Conservation (phyloP, 2,888 invertebrate species). For the Pollenia griseotomentosa region DNA sequence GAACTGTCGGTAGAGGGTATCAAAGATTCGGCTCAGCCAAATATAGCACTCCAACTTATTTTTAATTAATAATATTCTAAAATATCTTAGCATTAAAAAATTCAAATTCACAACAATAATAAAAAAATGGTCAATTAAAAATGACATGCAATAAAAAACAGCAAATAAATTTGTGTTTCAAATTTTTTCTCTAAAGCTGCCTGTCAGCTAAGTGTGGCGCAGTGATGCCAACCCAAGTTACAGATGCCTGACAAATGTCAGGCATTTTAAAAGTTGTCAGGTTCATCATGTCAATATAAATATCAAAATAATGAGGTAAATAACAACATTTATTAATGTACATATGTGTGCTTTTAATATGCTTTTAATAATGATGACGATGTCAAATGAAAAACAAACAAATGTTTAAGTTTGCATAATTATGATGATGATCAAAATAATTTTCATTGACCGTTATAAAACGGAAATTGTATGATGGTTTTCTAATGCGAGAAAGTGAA, state of each 20-base stretch:
- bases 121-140: constrained; percentile 17
- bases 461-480: not conserved
- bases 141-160: constrained; percentile 18
- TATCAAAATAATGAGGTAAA: constrained; percentile 49
- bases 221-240: constrained; percentile 43
- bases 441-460: not conserved
- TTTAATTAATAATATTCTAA: no score
- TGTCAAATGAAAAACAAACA: constrained; percentile 25
- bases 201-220: not conserved
- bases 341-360: not conserved
- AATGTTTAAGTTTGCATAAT: not conserved
- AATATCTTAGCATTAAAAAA: not conserved
- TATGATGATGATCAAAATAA: not conserved
- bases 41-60: no score
- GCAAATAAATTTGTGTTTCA: not conserved
- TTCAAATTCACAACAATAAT: not conserved
- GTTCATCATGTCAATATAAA: constrained; percentile 54
- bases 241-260: constrained; percentile 60
- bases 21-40: no score
- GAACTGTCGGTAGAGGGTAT: no score
- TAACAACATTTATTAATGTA: constrained; percentile 28
- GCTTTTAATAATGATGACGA: constrained; percentile 3
- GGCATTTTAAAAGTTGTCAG: constrained; percentile 55
- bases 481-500: not conserved
- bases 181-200: not conserved